phyloP scores from a whole-genome alignment of 2,797 vertebrate genomes.

The Myiotriccus ornatus region DNA sequence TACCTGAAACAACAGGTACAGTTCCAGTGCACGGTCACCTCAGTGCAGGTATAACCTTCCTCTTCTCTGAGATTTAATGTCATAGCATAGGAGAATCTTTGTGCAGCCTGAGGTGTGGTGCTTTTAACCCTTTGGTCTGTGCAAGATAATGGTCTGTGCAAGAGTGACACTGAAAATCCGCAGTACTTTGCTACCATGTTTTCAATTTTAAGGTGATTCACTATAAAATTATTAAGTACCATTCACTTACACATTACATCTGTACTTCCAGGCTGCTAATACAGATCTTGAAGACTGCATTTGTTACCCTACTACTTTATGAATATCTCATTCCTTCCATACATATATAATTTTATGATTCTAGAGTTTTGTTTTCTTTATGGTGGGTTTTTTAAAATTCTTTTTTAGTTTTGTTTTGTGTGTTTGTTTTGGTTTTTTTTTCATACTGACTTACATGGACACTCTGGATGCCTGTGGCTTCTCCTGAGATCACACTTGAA shows the following conservation, averaged over 20 bases:
- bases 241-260: neutral
- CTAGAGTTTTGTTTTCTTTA: neutral
- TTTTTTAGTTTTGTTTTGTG: neutral
- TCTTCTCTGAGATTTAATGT: neutral
- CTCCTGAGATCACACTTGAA: neutral
- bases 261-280: neutral
- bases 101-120: neutral
- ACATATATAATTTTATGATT: neutral
- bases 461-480: neutral
- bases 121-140: neutral
- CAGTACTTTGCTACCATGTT: neutral
- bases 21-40: neutral
- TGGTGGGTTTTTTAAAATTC: neutral
- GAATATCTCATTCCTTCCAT: neutral
- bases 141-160: neutral
- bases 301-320: neutral
- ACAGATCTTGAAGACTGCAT: neutral
- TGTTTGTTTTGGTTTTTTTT: neutral
- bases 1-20: neutral
- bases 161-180: neutral
- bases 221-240: neutral
- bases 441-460: neutral
- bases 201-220: neutral
- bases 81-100: neutral
- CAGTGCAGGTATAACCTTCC: neutral